Conservation (phyloP, 2,888 invertebrate species). For the Sicus ferrugineus region DNA sequence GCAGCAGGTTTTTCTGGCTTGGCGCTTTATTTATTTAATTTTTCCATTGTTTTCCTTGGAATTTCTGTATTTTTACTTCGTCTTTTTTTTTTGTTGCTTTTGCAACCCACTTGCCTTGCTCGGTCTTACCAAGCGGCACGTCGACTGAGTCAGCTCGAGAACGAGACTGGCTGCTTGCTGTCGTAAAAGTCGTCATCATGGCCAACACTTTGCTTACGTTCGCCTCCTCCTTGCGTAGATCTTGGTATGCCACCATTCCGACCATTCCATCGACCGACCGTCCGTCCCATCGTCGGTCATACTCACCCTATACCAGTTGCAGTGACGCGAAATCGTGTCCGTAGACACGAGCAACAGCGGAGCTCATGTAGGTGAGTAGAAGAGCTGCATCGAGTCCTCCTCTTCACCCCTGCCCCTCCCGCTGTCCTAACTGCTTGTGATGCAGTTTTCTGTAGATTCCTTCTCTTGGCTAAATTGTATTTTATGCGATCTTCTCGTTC, state of each 20-base stretch:
- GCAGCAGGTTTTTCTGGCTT: background rate
- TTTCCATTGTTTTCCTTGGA: constrained; percentile 11
- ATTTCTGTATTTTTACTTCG: background rate
- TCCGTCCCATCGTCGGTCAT: too few species aligned
- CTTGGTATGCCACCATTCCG: background rate
- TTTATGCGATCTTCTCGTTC: constrained; percentile 25
- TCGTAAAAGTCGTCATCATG: constrained; percentile 26
- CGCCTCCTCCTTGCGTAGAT: background rate
- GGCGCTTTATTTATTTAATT: background rate
- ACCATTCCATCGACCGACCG: background rate
- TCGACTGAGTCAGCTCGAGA: constrained; percentile 22
- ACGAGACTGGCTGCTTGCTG: constrained; percentile 13
- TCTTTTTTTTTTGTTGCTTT: background rate
- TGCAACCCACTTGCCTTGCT: constrained; percentile 10
- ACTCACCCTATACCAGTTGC: too few species aligned
- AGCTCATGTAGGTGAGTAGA: constrained; percentile 4
- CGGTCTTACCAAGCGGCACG: constrained; percentile 19
- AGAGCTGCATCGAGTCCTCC: background rate
- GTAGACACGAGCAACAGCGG: background rate
- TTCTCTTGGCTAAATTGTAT: constrained; percentile 33
- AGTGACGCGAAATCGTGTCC: background rate
- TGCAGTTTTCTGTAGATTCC: constrained; percentile 33
- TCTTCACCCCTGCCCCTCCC: background rate
- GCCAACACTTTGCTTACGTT: constrained; percentile 18
- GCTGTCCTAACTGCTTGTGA: constrained; percentile 23